These are phyloP conservation scores for Buceros bicornis DNA, from an alignment of 2,797 vertebrate genomes.

Conservation along the genomic window DNA sequence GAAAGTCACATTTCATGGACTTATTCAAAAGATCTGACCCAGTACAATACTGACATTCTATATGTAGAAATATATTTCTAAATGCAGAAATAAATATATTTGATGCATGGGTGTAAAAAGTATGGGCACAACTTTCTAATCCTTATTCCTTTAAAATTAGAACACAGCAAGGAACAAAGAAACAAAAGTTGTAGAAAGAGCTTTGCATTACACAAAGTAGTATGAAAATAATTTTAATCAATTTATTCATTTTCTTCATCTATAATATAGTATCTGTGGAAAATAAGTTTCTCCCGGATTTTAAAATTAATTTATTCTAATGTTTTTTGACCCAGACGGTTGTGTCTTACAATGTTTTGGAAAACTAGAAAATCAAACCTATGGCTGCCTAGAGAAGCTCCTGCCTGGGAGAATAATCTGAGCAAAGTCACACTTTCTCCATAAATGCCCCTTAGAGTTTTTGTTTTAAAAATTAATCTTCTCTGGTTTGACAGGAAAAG, in stretches of 20 bases:
- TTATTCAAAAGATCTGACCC: not conserved
- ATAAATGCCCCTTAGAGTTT: not conserved
- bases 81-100: not conserved
- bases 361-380: not conserved
- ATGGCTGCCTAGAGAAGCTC: not conserved
- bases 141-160: not conserved
- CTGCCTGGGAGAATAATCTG: not conserved
- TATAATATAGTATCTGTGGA: not conserved
- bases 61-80: not conserved
- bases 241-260: not conserved
- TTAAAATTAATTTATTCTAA: not conserved
- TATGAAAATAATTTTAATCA: not conserved
- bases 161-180: not conserved
- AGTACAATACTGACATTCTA: not conserved
- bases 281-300: not conserved
- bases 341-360: not conserved
- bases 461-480: slow-evolving; percentile 13
- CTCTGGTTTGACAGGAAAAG: not conserved
- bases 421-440: not conserved
- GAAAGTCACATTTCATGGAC: not conserved
- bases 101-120: not conserved
- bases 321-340: not conserved
- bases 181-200: not conserved
- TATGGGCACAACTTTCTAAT: not conserved
- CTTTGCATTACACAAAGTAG: not conserved